Evolutionary conservation across 2,797 vertebrate genomes (phyloP).

Genomic region (Liasis olivaceus): DNA sequence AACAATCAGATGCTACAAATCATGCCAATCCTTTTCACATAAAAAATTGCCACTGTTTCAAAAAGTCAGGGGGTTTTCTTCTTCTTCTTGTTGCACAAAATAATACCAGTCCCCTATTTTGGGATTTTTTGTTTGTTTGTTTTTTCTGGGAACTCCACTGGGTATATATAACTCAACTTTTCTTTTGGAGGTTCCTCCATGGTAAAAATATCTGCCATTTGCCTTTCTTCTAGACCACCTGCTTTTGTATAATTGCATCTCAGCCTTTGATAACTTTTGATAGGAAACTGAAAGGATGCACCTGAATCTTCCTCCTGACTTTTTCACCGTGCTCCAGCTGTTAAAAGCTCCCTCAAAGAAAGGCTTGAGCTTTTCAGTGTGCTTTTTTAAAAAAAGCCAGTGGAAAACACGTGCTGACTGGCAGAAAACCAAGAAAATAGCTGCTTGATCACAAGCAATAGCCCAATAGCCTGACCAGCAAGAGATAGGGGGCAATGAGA

Average conservation of each 20-base stretch:
- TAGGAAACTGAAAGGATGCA: conserved; percentile 54
- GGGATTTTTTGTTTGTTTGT: not conserved
- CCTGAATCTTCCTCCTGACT: conserved; percentile 46
- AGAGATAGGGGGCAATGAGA: not conserved
- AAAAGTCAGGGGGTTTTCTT: not conserved
- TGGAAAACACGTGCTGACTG: conserved; percentile 55
- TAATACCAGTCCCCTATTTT: not conserved
- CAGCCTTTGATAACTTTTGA: conserved; percentile 4
- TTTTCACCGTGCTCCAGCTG: conserved; percentile 49
- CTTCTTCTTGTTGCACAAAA: not conserved
- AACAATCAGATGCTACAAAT: not conserved
- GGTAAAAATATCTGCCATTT: conserved; percentile 34
- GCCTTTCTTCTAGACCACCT: conserved; percentile 31
- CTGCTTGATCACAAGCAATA: not conserved
- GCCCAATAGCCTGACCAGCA: not conserved
- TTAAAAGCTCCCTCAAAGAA: conserved; percentile 53
- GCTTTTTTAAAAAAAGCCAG: conserved; percentile 61
- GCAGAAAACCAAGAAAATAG: conserved; percentile 44
- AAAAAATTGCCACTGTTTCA: not conserved
- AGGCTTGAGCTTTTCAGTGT: conserved; percentile 52
- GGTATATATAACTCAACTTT: not conserved
- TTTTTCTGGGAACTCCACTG: not conserved
- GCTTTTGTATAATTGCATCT: not conserved
- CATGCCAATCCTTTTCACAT: not conserved
- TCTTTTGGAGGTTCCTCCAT: not conserved